phyloP scores from a whole-genome alignment of 2,797 vertebrate species.

The Enoplosus armatus region DNA sequence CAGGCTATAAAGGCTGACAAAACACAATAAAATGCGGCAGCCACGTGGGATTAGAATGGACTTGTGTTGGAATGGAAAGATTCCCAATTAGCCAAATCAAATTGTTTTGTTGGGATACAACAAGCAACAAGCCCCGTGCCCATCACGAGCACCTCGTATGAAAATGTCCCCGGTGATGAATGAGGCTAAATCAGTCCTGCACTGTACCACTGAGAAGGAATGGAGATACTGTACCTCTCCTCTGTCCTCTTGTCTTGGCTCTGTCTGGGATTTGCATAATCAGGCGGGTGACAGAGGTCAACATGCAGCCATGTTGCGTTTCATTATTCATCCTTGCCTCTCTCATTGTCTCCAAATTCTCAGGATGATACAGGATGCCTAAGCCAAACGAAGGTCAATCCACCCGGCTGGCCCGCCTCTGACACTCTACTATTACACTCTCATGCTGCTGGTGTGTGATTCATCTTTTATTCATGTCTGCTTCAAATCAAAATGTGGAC shows the following conservation, averaged over 20 bases:
- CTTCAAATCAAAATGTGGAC: conserved; percentile 58
- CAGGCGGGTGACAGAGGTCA: conserved; percentile 61
- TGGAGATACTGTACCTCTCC: conserved; percentile 27
- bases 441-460: conserved; percentile 38
- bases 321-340: conserved; percentile 64
- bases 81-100: conserved; percentile 67
- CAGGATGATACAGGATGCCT: conserved; percentile 35
- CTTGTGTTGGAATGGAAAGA: conserved; percentile 51
- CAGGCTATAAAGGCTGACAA: conserved; percentile 56
- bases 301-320: conserved; percentile 48
- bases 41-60: conserved; percentile 51
- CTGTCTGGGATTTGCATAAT: conserved; percentile 64
- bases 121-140: conserved; percentile 49
- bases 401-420: conserved; percentile 46
- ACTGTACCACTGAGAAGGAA: conserved; percentile 24
- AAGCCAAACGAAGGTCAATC: conserved; percentile 50
- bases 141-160: conserved; percentile 67
- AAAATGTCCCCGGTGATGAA: conserved; percentile 81
- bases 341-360: conserved; percentile 51
- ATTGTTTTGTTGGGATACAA: conserved; percentile 70
- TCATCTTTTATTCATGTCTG: conserved; percentile 65
- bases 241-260: conserved; percentile 30
- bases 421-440: conserved; percentile 37
- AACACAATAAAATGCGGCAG: conserved; percentile 67
- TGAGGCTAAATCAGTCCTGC: conserved; percentile 65